Base-by-base conservation (phyloP, 1,140 invertebrate species). In the Gonioctena quinquepunctata region DNA sequence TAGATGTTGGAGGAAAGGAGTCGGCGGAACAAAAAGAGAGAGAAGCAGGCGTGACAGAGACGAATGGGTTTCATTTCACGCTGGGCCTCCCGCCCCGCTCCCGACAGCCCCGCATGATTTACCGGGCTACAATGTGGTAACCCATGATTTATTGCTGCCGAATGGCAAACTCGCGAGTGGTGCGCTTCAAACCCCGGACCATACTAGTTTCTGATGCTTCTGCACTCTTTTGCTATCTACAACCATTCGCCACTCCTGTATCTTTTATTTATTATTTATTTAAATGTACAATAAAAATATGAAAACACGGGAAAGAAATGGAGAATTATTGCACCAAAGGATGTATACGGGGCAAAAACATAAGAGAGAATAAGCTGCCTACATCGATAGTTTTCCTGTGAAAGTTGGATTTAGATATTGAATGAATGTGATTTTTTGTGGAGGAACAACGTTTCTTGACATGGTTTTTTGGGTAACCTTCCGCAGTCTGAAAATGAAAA, bases 71-170 rank as follows among this genome's bases (percentile, higher is more conserved):
- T 83, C 82, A 83, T 83, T 83, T 83, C 82, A 88, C 85, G 86
- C 86, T 85, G 86, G 83, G 86, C 85, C 77, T 73, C 68, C 61
- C 72, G 66, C 69, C 57, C 73, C 67, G 33, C 66, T 18, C 49
- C 66, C 75, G 70, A 62, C 71, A 69, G 74, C 76, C 77, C 81
- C 86, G 85, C 85, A 88, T 88, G 87, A 87, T 88, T 88, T 88
- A 88, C 86, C 86, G 86, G 86, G 86, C 87, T 88, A 88, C 87
- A 88, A 88, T 88, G 87, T 88, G 87, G 87, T 88, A 88, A 88
- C 86, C 87, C 87, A 87, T 88, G 86, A 88, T 88, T 88, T 88
- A 88, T 87, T 75, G 80, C 69, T 76, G 80, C 80, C 81, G 80
- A 82, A 82, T 82, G 80, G 80, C 81, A 80, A 79, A 77, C 80